Percentiles rank a stretch among this genome's conserved stretches.
These are phyloP conservation scores for Rhineura floridana DNA, from an alignment of 2,113 vertebrate species.

Conservation along the genomic window DNA sequence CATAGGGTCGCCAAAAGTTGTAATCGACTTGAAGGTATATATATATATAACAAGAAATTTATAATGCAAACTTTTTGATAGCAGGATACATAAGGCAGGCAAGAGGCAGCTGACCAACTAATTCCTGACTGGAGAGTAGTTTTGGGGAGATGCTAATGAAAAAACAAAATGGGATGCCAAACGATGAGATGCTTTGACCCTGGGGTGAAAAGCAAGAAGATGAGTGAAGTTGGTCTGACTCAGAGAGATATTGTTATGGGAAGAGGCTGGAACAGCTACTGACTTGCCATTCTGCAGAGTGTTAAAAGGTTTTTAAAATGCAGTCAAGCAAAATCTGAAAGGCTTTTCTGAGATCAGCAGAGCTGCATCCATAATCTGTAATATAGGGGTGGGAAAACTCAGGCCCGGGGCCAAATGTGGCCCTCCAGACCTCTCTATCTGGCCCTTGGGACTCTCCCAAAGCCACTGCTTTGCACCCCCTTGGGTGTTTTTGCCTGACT, in stretches of 20 bases:
- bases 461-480: background rate
- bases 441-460: background rate
- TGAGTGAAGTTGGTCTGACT: background rate
- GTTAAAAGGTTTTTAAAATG: background rate
- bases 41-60: too few species aligned
- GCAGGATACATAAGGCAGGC: background rate
- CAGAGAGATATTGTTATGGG: background rate
- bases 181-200: background rate
- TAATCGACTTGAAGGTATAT: too few species aligned
- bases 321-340: background rate
- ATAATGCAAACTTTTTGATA: background rate
- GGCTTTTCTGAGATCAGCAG: background rate
- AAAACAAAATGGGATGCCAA: background rate
- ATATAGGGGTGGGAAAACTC: too few species aligned
- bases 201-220: background rate
- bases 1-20: too few species aligned
- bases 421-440: too few species aligned
- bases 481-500: too few species aligned
- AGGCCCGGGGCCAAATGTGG: too few species aligned
- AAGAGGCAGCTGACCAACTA: background rate
- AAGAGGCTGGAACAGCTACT: background rate
- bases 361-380: background rate
- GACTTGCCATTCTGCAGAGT: background rate
- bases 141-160: background rate
- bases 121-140: background rate